phyloP scores from a whole-genome alignment of 2,113 vertebrate genomes.

The Alectura lathami region DNA sequence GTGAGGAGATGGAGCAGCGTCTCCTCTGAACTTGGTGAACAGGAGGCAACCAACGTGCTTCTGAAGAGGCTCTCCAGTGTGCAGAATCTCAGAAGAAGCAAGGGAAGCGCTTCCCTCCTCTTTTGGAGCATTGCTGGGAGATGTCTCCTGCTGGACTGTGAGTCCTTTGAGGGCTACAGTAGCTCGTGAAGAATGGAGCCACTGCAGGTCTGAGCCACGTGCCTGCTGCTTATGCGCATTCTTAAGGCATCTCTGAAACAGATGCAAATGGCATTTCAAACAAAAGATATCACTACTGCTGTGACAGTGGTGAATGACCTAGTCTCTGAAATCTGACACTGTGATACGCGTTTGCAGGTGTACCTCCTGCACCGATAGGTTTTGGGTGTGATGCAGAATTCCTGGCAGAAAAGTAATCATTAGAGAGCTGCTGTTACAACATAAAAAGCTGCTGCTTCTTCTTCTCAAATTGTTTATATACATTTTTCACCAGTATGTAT shows the following conservation, averaged over 20 bases:
- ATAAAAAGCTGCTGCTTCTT: not conserved
- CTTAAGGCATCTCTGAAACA: conserved; percentile 28
- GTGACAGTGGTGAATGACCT: not conserved
- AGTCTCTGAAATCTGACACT: conserved; percentile 2
- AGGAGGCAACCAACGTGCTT: not conserved
- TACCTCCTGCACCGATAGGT: not conserved
- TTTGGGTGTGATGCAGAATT: not conserved
- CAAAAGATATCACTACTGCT: not conserved
- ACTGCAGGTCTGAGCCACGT: not conserved
- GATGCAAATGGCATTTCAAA: conserved; percentile 64
- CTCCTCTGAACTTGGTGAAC: not conserved
- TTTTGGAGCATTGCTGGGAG: not conserved
- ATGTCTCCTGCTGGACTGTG: not conserved
- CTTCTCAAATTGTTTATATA: not conserved
- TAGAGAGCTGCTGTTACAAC: not conserved
- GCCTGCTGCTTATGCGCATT: not conserved
- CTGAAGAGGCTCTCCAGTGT: not conserved
- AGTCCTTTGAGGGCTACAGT: not conserved
- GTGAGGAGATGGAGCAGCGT: not conserved
- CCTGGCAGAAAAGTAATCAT: not conserved
- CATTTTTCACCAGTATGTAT: not conserved
- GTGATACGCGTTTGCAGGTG: not conserved
- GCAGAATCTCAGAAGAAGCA: not conserved
- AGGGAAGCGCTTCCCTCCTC: not conserved
- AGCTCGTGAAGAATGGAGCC: not conserved